Evolutionary conservation across 2,888 invertebrate genomes (phyloP).

Genomic region (Spodoptera picta): DNA sequence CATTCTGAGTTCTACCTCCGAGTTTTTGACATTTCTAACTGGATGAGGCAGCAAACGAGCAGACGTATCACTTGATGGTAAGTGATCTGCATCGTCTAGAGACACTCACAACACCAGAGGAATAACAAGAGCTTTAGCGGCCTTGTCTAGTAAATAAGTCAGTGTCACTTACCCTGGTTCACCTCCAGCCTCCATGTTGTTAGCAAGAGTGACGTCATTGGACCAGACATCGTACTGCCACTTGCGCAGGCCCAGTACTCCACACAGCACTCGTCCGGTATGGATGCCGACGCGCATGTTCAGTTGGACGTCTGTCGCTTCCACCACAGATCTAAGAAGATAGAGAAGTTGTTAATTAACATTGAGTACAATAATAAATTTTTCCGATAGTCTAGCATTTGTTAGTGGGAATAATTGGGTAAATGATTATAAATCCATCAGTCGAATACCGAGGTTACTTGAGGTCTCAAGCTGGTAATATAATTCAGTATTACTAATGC

Average conservation of each 20-base stretch:
- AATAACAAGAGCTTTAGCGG: background rate
- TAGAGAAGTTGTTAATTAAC: background rate
- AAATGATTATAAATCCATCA: too few species aligned
- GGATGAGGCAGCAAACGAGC: too few species aligned
- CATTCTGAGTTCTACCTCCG: too few species aligned
- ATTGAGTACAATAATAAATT: too few species aligned
- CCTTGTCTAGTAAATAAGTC: background rate
- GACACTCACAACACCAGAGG: background rate
- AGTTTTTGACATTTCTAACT: too few species aligned
- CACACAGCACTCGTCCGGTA: conserved; percentile 96
- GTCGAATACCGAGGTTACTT: too few species aligned
- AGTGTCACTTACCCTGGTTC: conserved; percentile 92
- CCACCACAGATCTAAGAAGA: conserved; percentile 92
- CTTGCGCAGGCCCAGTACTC: conserved; percentile 95
- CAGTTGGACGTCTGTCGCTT: conserved; percentile 96
- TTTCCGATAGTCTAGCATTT: too few species aligned
- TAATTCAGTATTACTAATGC: too few species aligned
- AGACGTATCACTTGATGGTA: too few species aligned
- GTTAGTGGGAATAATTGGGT: too few species aligned
- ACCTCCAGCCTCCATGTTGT: conserved; percentile 97
- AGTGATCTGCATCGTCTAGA: too few species aligned
- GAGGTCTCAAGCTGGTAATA: too few species aligned
- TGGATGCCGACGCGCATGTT: conserved; percentile 98
- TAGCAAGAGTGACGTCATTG: conserved; percentile 96
- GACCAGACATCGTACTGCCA: conserved; percentile 99